These are phyloP conservation scores for Anhinga rufa DNA, from an alignment of 2,113 vertebrate species.

Conservation along the genomic window DNA sequence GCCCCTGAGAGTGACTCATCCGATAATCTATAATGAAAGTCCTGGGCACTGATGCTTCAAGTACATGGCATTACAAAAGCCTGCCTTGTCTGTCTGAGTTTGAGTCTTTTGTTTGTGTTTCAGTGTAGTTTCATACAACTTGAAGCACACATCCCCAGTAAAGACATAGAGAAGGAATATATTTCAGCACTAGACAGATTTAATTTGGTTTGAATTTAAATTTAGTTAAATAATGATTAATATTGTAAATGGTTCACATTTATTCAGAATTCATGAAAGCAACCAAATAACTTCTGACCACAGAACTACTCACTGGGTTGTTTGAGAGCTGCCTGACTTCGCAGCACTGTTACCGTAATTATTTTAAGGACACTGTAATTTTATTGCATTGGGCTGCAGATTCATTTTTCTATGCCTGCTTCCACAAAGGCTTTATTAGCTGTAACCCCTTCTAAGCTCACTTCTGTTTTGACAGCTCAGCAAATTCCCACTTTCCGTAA, in stretches of 20 bases:
- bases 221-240: not conserved
- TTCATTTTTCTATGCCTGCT: not conserved
- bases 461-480: slow-evolving; percentile 40
- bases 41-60: not conserved
- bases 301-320: not conserved
- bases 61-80: not conserved
- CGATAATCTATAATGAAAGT: not conserved
- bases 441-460: slow-evolving; percentile 36
- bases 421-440: slow-evolving; percentile 34
- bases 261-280: not conserved
- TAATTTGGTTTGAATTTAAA: not conserved
- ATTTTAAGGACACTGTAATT: slow-evolving; percentile 24
- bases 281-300: not conserved
- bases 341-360: not conserved
- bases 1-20: not conserved
- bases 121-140: not conserved
- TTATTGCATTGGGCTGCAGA: not conserved
- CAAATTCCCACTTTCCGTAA: not conserved
- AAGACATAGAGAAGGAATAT: not conserved
- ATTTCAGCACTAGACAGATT: not conserved
- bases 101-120: not conserved
- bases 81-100: not conserved
- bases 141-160: not conserved
- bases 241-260: not conserved
- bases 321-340: not conserved